A percentile compares a stretch with the other conserved stretches of the same genome.
phyloP scores from a whole-genome alignment of 92 coral and sea anemone species.

The Hydrozoanthus gracilis region DNA sequence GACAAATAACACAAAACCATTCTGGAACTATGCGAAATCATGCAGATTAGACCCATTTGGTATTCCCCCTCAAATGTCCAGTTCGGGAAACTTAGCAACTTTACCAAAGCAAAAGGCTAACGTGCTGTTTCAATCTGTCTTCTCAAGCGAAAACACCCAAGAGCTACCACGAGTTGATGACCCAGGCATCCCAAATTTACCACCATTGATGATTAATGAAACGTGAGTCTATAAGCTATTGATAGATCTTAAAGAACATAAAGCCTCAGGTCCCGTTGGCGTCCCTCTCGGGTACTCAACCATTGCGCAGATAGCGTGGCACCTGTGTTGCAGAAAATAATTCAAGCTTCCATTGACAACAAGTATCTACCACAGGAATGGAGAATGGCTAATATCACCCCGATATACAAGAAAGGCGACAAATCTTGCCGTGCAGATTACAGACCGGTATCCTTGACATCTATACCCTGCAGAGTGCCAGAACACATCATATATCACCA shows the following conservation, averaged over 20 bases:
- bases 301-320: constrained; percentile 37
- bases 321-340: constrained; percentile 37
- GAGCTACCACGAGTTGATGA: constrained; percentile 31
- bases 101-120: constrained; percentile 15
- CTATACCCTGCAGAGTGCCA: constrained; percentile 25
- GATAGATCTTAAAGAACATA: constrained; percentile 30
- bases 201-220: constrained; percentile 37
- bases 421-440: constrained; percentile 27
- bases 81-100: constrained; percentile 21
- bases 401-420: constrained; percentile 18
- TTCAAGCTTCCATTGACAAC: constrained; percentile 44
- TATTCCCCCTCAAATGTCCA: not conserved
- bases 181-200: constrained; percentile 27
- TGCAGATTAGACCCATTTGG: not conserved
- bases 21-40: too few relatives aligned
- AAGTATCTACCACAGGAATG: constrained; percentile 24
- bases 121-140: constrained; percentile 24
- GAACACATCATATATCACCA: constrained; percentile 33
- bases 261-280: constrained; percentile 35
- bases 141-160: constrained; percentile 16
- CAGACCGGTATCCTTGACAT: constrained; percentile 19
- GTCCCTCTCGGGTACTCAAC: constrained; percentile 41
- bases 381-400: constrained; percentile 34
- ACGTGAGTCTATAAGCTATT: constrained; percentile 10
- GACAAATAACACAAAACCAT: too few relatives aligned